Evolutionary conservation across 2,113 vertebrate genomes (phyloP), one percentile per base, ranked within the genome.

Genomic region (Apteryx owenii): DNA sequence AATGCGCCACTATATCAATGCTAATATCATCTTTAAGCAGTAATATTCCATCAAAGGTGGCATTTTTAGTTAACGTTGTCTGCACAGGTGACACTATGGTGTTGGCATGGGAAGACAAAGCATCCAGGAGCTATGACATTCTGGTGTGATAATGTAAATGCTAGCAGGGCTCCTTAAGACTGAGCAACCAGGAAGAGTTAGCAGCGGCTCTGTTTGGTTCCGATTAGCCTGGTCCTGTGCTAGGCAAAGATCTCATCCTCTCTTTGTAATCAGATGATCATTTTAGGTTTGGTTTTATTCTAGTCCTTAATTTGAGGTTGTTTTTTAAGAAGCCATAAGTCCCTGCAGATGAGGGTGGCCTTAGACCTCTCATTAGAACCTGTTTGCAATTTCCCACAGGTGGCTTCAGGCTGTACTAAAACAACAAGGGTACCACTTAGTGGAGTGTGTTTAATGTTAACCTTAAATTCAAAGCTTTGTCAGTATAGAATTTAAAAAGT

Each of bases 1-100:
- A 33, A 31, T 53, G 60, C 53, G 33, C 64, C 0, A 0, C 53
- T 42, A 0, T 51, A 28, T 66, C 29, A 53, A 36, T 44, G 40
- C 33, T 60, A 33, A 15, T 48, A n/a, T 65, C 25, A 70, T 44
- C 36, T 75, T 0, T 60, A 64, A 94, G 13, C 17, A 71, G 46
- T 23, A 31, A 31, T 58, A 10, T 31, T 58, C 28, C 29, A 31
- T 31, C 6, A 5, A 87, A 84, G 51, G 26, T 71, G 46, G 11
- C 62, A 79, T 93, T 89, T 87, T 54, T 68, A 40, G 17, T 70
- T 62, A 73, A 48, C 12, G 3, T 21, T 69, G 10, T 53, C 17
- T 72, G n/a, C 62, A 25, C 56, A 95, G 28, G 31, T 48, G 44
- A 29, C 65, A 17, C 20, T 29, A 50, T 25, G 17, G n/a, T 29